Conservation (phyloP, 1,140 invertebrate species). For the Carposina sasakii region DNA sequence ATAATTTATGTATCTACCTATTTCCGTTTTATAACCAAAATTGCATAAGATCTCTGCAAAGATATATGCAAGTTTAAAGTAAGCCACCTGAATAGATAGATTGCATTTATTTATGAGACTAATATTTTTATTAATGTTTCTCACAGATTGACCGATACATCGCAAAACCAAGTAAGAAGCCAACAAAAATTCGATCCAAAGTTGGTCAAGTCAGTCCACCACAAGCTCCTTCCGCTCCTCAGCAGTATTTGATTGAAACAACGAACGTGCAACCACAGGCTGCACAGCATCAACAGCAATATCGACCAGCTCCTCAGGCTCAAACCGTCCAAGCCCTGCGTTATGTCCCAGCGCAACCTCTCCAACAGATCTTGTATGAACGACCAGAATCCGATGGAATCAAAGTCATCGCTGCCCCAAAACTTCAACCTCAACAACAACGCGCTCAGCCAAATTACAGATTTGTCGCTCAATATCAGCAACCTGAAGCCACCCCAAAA, state of each 20-base stretch:
- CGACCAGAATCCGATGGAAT: conserved; percentile 57
- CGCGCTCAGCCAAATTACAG: conserved; percentile 43
- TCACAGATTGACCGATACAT: conserved; percentile 59
- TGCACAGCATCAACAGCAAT: conserved; percentile 30
- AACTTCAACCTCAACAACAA: conserved; percentile 44
- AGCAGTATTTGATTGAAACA: conserved; percentile 63
- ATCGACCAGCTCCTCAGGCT: conserved; percentile 31
- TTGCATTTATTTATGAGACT: too few relatives aligned
- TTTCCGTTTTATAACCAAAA: not conserved
- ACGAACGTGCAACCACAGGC: conserved; percentile 51
- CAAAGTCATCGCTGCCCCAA: conserved; percentile 55
- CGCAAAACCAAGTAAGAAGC: conserved; percentile 55
- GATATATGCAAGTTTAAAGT: too few relatives aligned
- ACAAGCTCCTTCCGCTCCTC: conserved; percentile 46
- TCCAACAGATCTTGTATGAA: conserved; percentile 48
- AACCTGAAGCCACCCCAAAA: conserved; percentile 48
- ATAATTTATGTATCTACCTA: not conserved
- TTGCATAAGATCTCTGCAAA: too few relatives aligned
- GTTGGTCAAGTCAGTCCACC: conserved; percentile 31
- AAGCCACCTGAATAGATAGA: too few relatives aligned
- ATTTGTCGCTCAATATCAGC: conserved; percentile 48
- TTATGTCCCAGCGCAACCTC: conserved; percentile 41
- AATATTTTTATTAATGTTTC: conserved; percentile 6
- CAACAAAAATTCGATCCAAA: conserved; percentile 53
- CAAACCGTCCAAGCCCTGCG: conserved; percentile 49